A percentile compares a stretch with the other conserved stretches of the same genome.
phyloP scores from a whole-genome alignment of 2,888 invertebrate genomes.

The Andrena bicolor region DNA sequence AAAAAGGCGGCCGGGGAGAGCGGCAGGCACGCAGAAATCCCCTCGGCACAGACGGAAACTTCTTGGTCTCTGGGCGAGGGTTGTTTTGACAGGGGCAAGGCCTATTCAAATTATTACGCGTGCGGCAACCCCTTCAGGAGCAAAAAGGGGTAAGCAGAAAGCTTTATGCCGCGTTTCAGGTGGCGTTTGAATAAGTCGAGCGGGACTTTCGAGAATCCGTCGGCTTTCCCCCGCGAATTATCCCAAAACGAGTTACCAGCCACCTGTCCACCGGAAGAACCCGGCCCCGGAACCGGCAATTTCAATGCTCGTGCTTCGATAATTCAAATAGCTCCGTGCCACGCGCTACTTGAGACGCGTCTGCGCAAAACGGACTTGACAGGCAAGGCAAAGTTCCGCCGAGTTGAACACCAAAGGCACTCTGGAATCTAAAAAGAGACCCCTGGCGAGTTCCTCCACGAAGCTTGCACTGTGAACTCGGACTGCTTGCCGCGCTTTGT shows the following conservation, averaged over 20 bases:
- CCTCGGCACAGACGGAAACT: slow-evolving; percentile 64
- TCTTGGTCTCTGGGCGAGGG: slow-evolving; percentile 65
- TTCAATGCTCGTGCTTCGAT: slow-evolving; percentile 56
- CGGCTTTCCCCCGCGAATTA: slow-evolving; percentile 56
- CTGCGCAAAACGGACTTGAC: slow-evolving; percentile 57
- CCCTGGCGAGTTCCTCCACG: slow-evolving; percentile 35
- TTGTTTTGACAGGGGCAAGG: slow-evolving; percentile 69
- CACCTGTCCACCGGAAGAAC: slow-evolving; percentile 39
- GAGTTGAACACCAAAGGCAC: slow-evolving; percentile 41
- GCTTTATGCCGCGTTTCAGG: slow-evolving; percentile 59
- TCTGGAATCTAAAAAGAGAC: slow-evolving; percentile 43
- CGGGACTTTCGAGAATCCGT: slow-evolving; percentile 57
- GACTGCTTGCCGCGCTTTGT: slow-evolving; percentile 35
- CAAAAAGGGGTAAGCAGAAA: slow-evolving; percentile 51
- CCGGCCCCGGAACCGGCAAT: slow-evolving; percentile 8
- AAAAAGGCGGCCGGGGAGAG: slow-evolving; percentile 53
- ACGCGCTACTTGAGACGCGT: slow-evolving; percentile 70
- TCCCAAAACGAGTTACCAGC: slow-evolving; percentile 55
- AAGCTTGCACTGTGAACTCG: slow-evolving; percentile 38
- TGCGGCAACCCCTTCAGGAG: slow-evolving; percentile 57
- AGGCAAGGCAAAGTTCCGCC: slow-evolving; percentile 5
- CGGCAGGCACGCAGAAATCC: slow-evolving; percentile 45
- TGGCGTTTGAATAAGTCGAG: slow-evolving; percentile 55
- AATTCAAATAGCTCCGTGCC: slow-evolving; percentile 59
- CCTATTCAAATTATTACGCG: slow-evolving; percentile 74